phyloP scores from a whole-genome alignment of 2,113 vertebrate species.

The Mus musculus region GRCm39 chrX:82781001-82781500 shows the following conservation, averaged over 20 bases:
- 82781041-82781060: not conserved
- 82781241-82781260: slow-evolving; percentile 65
- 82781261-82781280: slow-evolving; percentile 51
- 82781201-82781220: slow-evolving; percentile 2
- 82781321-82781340: slow-evolving; percentile 18
- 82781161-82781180: slow-evolving; percentile 28
- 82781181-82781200: not conserved
- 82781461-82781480: slow-evolving; percentile 35
- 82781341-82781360: not conserved
- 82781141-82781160: not conserved
- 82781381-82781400: not conserved
- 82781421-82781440: not conserved
- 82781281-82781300: slow-evolving; percentile 59
- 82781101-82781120: not conserved
- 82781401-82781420: not conserved
- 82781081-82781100: not conserved
- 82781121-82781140: not conserved
- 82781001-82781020: not conserved
- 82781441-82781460: not conserved
- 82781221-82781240: slow-evolving; percentile 46
- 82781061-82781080: not conserved
- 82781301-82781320: slow-evolving; percentile 58
- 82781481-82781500: not conserved
- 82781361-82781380: slow-evolving; percentile 16
- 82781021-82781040: not conserved